phyloP scores from a whole-genome alignment of 2,888 invertebrate species.

The Mythimna impura region DNA sequence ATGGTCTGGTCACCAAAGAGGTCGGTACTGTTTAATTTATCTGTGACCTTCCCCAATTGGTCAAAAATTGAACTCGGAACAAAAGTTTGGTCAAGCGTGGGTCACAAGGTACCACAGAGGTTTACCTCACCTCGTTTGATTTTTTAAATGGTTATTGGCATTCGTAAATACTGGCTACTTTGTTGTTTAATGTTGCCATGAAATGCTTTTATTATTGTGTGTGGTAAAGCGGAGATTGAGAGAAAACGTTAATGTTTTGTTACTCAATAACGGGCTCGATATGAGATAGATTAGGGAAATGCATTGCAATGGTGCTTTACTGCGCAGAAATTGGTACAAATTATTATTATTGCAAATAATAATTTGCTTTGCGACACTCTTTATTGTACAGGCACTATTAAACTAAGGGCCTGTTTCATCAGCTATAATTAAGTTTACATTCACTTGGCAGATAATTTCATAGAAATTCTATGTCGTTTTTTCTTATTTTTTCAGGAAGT shows the following conservation, averaged over 20 bases:
- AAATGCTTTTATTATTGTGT: conserved; percentile 26
- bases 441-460: too few relatives aligned
- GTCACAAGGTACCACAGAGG: conserved; percentile 56
- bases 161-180: conserved; percentile 12
- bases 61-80: conserved; percentile 50
- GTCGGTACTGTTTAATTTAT: conserved; percentile 42
- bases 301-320: conserved; percentile 1
- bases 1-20: conserved; percentile 30
- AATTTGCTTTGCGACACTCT: conserved; percentile 6
- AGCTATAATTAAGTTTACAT: too few relatives aligned
- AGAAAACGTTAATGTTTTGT: conserved; percentile 25
- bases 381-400: not conserved
- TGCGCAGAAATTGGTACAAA: not conserved
- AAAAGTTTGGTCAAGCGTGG: conserved; percentile 52
- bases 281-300: conserved; percentile 21
- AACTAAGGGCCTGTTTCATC: not conserved
- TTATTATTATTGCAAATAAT: not conserved
- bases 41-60: conserved; percentile 48
- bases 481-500: too few relatives aligned
- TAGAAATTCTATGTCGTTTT: too few relatives aligned
- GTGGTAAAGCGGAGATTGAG: conserved; percentile 5
- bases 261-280: conserved; percentile 20
- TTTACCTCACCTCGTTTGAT: conserved; percentile 54
- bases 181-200: conserved; percentile 35
- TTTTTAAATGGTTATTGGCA: conserved; percentile 43